Evolutionary conservation across 2,113 vertebrate genomes (phyloP), one percentile per base, ranked within the genome.

Genomic region (Struthio camelus): DNA sequence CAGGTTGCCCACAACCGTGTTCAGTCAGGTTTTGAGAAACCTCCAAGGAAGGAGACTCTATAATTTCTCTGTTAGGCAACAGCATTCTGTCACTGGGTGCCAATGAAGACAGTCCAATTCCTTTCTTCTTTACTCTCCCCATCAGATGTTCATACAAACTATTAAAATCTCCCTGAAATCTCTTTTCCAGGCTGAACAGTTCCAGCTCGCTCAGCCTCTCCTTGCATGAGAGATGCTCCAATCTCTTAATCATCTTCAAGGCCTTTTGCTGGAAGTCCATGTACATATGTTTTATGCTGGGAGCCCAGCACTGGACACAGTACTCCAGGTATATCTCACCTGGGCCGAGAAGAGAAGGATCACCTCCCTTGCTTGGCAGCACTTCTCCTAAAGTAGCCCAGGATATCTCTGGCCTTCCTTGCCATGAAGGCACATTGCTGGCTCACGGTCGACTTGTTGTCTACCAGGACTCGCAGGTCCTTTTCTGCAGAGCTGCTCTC

Each of bases 11-110:
- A 80, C 30, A n/a, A 65, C 28, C 16, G 9, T 10, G 3, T 32
- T 17, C 44, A 70, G 36, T 0, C 62, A n/a, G 50, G 71, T 61
- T 54, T 40, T 34, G 5, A 72, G 0, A 4, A 4, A 56, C 34
- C 34, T 75, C 53, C 19, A 15, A 36, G 59, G 23, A 30, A 3
- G 9, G 23, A 79, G 30, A 64, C 14, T 28, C 40, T 40, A 64
- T 13, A 14, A 25, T 12, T 15, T 85, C 51, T 36, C 62, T 14
- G n/a, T n/a, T n/a, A n/a, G n/a, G n/a, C n/a, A n/a, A n/a, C n/a
- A n/a, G n/a, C n/a, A n/a, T n/a, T 54, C 62, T 38, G 25, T 46
- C 69, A 42, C 46, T 25, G 11, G 5, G 9, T 44, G 59, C 14
- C 2, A 0, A 50, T 62, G 18, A 73, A n/a, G 90, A 40, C 17